phyloP scores from a whole-genome alignment of 2,888 invertebrate species.

The Cephus nigrinus region DNA sequence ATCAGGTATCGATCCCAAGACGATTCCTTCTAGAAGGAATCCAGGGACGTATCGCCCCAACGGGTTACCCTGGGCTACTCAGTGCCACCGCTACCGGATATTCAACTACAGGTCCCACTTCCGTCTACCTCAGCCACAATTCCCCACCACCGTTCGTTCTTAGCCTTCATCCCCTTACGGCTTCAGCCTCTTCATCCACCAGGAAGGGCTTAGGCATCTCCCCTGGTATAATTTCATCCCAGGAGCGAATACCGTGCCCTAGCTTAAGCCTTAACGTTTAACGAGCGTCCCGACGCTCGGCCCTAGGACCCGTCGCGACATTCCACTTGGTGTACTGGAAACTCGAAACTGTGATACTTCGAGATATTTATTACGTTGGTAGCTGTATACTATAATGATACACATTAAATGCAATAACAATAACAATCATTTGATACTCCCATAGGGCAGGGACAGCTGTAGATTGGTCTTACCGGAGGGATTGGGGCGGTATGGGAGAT shows the following conservation, averaged over 20 bases:
- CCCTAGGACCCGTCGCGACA: background rate
- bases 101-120: background rate
- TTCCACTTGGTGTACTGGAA: background rate
- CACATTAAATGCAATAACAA: background rate
- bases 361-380: background rate
- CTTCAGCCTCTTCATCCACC: background rate
- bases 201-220: background rate
- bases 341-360: background rate
- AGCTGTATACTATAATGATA: background rate
- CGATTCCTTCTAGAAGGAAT: background rate
- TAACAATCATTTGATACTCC: background rate
- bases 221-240: background rate
- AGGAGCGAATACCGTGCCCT: background rate
- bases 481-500: conserved; percentile 18
- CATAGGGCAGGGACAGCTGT: background rate
- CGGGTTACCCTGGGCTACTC: background rate
- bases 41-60: background rate
- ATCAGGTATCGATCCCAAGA: background rate
- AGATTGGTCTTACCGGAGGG: background rate
- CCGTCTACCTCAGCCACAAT: background rate
- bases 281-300: background rate
- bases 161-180: background rate
- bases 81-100: background rate
- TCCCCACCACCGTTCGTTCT: background rate
- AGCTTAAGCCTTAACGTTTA: background rate